Conservation (phyloP, 2,113 vertebrate genomes). For the Nannospalax galili region DNA sequence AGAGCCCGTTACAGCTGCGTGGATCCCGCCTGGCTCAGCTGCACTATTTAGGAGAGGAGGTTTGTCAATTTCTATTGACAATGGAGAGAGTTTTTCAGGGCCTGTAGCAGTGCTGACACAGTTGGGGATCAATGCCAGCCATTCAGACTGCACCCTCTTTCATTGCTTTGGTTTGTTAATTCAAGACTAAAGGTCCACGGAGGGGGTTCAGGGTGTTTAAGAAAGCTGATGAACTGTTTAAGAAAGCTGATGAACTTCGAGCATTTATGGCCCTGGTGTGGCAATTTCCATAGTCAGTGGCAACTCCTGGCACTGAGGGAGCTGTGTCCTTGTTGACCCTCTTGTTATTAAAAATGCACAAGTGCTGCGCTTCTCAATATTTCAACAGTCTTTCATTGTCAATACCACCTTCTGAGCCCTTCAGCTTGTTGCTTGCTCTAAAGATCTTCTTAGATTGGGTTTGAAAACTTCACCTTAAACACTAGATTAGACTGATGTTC, state of each 20-base stretch:
- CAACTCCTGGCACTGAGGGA: conserved; percentile 89
- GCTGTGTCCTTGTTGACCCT: conserved; percentile 93
- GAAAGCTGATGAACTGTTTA: conserved; percentile 91
- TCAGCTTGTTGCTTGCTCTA: conserved; percentile 92
- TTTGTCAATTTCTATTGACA: conserved; percentile 92
- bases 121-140: conserved; percentile 92
- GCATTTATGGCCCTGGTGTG: conserved; percentile 90
- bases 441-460: conserved; percentile 93
- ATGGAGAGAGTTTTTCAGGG: conserved; percentile 90
- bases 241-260: conserved; percentile 91
- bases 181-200: conserved; percentile 92
- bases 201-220: conserved; percentile 91
- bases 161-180: conserved; percentile 93
- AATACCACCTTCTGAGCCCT: conserved; percentile 92
- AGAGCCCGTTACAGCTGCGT: conserved; percentile 91
- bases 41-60: conserved; percentile 90
- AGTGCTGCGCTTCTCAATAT: conserved; percentile 90
- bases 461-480: conserved; percentile 94
- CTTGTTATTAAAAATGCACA: conserved; percentile 93
- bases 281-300: conserved; percentile 89
- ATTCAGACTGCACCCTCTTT: conserved; percentile 91
- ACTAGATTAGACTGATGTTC: conserved; percentile 94
- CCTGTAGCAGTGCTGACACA: conserved; percentile 88
- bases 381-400: conserved; percentile 91
- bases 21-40: conserved; percentile 90